These are phyloP conservation scores for Sphenodon punctatus DNA, from an alignment of 2,797 vertebrate genomes.

Conservation along the genomic window DNA sequence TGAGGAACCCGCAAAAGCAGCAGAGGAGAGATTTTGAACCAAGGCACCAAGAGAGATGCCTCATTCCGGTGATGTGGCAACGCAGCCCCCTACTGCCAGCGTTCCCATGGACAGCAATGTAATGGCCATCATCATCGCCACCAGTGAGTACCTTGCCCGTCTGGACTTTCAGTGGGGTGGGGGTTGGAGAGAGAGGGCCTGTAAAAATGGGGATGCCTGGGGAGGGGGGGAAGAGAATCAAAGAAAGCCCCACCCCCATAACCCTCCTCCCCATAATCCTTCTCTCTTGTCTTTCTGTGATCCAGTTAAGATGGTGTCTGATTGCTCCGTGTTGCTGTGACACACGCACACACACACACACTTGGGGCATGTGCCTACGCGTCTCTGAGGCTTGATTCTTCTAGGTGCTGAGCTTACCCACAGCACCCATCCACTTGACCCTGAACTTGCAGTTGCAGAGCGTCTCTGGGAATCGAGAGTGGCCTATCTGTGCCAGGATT, in stretches of 20 bases:
- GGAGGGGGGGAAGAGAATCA: no score
- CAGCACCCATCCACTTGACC: background rate
- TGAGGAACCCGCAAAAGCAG: background rate
- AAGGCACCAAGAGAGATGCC: background rate
- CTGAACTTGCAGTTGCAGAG: background rate
- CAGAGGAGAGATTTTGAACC: background rate
- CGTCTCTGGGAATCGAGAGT: background rate
- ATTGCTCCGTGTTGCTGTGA: background rate
- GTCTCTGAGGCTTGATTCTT: no score
- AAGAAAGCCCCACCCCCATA: background rate
- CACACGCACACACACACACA: background rate
- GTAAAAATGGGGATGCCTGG: background rate
- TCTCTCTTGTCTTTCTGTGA: background rate
- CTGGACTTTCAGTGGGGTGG: background rate
- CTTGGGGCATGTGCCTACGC: no score
- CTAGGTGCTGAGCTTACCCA: background rate
- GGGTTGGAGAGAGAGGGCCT: background rate
- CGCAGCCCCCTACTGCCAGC: background rate
- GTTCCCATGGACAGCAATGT: slow-evolving; percentile 39
- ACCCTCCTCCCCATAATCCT: no score
- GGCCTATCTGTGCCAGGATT: no score
- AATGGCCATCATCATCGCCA: slow-evolving; percentile 35
- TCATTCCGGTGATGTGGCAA: background rate
- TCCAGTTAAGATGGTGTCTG: background rate
- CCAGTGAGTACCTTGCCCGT: slow-evolving; percentile 31